These are phyloP conservation scores for Oryzias woworae DNA, from an alignment of 2,113 vertebrate genomes.

Conservation along the genomic window DNA sequence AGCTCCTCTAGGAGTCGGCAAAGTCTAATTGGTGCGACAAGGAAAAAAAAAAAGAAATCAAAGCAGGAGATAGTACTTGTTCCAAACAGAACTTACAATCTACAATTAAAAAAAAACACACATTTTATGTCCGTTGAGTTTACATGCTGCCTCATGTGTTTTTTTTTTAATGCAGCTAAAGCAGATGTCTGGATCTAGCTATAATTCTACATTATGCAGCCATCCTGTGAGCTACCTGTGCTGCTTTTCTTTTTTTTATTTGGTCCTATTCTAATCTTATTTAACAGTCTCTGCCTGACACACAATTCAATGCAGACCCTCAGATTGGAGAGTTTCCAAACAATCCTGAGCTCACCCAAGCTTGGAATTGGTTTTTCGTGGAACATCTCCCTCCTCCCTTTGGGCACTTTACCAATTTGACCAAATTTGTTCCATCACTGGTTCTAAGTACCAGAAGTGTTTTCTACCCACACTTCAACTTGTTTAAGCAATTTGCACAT, in stretches of 20 bases:
- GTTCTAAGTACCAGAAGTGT: constrained; percentile 83
- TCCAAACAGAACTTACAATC: constrained; percentile 68
- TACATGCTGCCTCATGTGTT: constrained; percentile 55
- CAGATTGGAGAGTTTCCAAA: constrained; percentile 86
- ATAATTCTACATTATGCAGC: constrained; percentile 61
- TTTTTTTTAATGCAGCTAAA: constrained; percentile 43
- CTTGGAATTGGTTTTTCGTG: constrained; percentile 88
- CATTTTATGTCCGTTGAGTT: constrained; percentile 56
- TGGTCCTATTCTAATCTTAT: constrained; percentile 84
- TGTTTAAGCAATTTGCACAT: constrained; percentile 80
- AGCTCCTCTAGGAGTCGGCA: constrained; percentile 70
- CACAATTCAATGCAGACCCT: constrained; percentile 76
- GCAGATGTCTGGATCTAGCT: constrained; percentile 56
- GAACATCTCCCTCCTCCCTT: constrained; percentile 85
- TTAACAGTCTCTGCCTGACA: constrained; percentile 84
- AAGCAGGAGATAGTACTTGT: constrained; percentile 69
- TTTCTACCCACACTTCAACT: constrained; percentile 77
- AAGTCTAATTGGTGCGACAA: constrained; percentile 73
- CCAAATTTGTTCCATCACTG: constrained; percentile 86
- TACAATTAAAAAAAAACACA: constrained; percentile 53
- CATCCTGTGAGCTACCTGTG: constrained; percentile 66
- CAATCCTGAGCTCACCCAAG: constrained; percentile 86
- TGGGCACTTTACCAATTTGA: constrained; percentile 87
- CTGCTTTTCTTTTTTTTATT: constrained; percentile 46
- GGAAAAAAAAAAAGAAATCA: constrained; percentile 78